Evolutionary conservation across 2,888 invertebrate genomes (phyloP).

Genomic region (Tenthredo mesomela): DNA sequence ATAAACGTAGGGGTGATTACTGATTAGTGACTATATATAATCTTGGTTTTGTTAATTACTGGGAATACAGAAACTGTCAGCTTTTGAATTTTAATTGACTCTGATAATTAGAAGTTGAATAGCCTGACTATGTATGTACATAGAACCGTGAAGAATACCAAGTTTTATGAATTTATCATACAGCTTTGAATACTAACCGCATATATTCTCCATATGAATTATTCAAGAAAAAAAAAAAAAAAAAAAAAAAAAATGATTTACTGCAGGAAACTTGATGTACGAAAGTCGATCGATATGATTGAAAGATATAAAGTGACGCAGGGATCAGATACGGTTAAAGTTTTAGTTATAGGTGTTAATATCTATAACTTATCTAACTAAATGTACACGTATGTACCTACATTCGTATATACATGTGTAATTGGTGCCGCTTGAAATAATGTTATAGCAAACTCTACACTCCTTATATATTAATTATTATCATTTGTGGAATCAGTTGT

Average conservation of each 20-base stretch:
- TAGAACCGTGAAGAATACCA: conserved; percentile 7
- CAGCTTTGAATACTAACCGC: background rate
- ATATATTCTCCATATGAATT: background rate
- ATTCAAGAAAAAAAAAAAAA: background rate
- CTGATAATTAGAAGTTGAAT: background rate
- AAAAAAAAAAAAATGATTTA: background rate
- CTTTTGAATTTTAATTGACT: background rate
- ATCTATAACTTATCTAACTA: background rate
- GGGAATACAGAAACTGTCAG: background rate
- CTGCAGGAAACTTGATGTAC: background rate
- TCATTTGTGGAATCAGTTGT: background rate
- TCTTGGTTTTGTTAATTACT: background rate
- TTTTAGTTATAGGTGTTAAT: background rate
- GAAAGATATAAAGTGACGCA: background rate
- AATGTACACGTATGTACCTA: background rate
- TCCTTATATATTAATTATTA: background rate
- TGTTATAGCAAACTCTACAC: background rate
- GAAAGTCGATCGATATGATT: background rate
- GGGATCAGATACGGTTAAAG: background rate
- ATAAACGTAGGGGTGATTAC: background rate
- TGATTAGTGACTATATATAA: background rate
- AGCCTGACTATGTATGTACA: background rate
- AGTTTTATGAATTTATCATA: background rate
- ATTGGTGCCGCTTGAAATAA: background rate
- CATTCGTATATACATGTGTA: background rate